Conservation (phyloP, 2,113 vertebrate genomes). For the Gadus chalcogrammus region DNA sequence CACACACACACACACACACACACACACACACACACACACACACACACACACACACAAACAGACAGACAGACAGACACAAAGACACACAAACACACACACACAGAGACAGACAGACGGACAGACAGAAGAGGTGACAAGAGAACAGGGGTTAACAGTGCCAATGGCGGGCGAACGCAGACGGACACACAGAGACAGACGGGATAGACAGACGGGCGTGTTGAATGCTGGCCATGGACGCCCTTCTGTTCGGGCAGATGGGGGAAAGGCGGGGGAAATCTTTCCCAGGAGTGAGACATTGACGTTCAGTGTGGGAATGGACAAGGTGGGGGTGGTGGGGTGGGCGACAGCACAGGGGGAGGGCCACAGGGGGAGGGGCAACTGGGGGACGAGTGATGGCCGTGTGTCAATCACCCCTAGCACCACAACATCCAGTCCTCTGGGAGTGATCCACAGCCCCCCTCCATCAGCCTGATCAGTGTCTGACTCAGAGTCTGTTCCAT, state of each 20-base stretch:
- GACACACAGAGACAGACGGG: constrained; percentile 19
- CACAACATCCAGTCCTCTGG: no score
- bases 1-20: no score
- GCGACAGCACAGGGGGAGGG: constrained; percentile 11
- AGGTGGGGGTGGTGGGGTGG: constrained; percentile 18
- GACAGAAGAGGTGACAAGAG: no score
- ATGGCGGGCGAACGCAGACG: constrained; percentile 41
- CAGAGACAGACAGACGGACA: constrained; percentile 6
- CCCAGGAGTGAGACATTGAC: neutral
- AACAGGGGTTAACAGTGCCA: constrained; percentile 21
- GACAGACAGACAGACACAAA: no score
- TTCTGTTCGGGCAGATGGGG: neutral
- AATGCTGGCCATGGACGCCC: no score
- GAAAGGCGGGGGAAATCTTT: neutral
- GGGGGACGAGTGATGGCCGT: neutral
- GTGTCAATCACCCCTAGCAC: no score
- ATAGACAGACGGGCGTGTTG: no score
- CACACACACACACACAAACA: constrained; percentile 1
- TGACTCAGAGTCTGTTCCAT: no score
- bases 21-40: constrained; percentile 2
- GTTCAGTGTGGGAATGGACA: neutral
- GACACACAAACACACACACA: no score
- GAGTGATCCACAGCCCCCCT: no score
- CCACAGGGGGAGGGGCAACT: constrained; percentile 15
- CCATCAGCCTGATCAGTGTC: no score